Evolutionary conservation across 1,140 invertebrate species (phyloP).

Genomic region (Drosophila bifasciata): DNA sequence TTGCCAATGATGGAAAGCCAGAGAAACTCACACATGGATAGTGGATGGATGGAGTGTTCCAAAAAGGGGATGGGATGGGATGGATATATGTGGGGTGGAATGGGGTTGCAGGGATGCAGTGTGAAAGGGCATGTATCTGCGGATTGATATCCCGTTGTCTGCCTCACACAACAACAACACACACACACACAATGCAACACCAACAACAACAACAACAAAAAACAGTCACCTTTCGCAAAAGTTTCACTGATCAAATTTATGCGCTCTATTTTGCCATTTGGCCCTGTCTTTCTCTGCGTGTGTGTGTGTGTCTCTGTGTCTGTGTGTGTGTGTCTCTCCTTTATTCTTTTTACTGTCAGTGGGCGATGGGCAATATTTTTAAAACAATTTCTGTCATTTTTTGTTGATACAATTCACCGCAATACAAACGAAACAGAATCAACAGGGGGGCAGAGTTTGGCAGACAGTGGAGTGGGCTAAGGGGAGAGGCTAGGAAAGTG

Average conservation of each 20-base stretch:
- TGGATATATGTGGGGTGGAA: neutral
- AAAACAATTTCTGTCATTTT: constrained; percentile 36
- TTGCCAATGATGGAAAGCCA: constrained; percentile 50
- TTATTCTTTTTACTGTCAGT: constrained; percentile 43
- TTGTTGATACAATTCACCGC: constrained; percentile 46
- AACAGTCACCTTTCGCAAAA: too few species aligned
- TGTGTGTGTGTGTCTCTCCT: too few species aligned
- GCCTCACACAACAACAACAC: constrained; percentile 14
- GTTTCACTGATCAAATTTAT: constrained; percentile 55
- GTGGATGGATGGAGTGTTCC: too few species aligned
- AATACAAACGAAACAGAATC: constrained; percentile 49
- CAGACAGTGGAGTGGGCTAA: constrained; percentile 6
- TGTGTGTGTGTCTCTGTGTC: constrained; percentile 21
- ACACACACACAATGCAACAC: constrained; percentile 21
- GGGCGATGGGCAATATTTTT: constrained; percentile 67
- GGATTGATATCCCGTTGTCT: constrained; percentile 81
- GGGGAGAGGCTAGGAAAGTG: constrained; percentile 2
- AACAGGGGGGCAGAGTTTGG: constrained; percentile 39
- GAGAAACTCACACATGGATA: constrained; percentile 11
- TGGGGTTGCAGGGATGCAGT: constrained; percentile 54
- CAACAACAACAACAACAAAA: neutral
- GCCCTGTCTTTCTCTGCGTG: constrained; percentile 26
- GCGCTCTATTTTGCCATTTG: constrained; percentile 57
- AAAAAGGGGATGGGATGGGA: constrained; percentile 11
- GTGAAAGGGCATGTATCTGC: constrained; percentile 81